phyloP scores from a whole-genome alignment of 2,113 vertebrate species.

The Phoxinus phoxinus region DNA sequence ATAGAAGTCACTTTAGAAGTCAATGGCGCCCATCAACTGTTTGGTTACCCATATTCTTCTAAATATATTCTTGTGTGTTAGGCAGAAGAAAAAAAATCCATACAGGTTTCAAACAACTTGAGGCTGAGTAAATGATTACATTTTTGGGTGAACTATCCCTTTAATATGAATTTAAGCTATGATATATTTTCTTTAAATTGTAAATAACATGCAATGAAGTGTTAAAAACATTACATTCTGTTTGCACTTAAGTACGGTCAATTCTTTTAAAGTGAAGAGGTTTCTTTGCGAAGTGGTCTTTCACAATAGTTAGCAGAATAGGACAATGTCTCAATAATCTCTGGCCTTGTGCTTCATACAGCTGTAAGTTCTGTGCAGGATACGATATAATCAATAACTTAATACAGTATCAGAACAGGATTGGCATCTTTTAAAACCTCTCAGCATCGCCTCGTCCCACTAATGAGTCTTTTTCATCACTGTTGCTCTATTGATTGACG shows the following conservation, averaged over 20 bases:
- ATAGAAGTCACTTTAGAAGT: no score
- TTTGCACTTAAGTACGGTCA: no score
- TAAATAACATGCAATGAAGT: not conserved
- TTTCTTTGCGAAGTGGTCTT: not conserved
- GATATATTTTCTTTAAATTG: not conserved
- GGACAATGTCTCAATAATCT: not conserved
- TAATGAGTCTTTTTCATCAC: constrained; percentile 43
- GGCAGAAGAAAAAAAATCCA: no score
- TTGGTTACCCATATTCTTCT: no score
- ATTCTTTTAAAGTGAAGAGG: no score
- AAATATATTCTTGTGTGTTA: no score
- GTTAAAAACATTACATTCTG: not conserved
- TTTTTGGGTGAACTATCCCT: no score
- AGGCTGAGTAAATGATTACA: no score
- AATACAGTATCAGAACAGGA: not conserved
- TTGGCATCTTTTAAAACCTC: constrained; percentile 11
- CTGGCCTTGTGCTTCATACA: not conserved
- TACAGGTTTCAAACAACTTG: no score
- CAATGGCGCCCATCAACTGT: no score
- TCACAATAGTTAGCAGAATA: not conserved
- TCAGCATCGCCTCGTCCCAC: not conserved
- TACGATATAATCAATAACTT: constrained; percentile 21
- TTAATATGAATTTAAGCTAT: no score
- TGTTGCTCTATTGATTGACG: constrained; percentile 39
- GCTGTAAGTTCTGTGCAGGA: not conserved